Percentiles rank a stretch among this genome's conserved stretches.
phyloP scores from a whole-genome alignment of 2,888 invertebrate genomes.

The Lomographa bimaculata region DNA sequence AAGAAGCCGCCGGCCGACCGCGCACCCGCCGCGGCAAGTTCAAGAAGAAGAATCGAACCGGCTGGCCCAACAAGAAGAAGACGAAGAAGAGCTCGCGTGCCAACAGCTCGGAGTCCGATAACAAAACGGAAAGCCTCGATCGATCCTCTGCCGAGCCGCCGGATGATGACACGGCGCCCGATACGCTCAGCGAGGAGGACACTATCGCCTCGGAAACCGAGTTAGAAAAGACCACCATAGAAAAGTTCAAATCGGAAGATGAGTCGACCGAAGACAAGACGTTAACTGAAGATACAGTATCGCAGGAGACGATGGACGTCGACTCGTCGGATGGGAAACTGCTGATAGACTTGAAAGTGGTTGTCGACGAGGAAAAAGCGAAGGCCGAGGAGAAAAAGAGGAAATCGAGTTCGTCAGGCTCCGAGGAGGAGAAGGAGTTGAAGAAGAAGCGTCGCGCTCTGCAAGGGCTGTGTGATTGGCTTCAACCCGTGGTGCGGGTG shows the following conservation, averaged over 20 bases:
- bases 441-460: slow-evolving; percentile 58
- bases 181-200: slow-evolving; percentile 62
- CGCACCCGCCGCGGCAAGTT: slow-evolving; percentile 76
- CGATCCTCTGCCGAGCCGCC: slow-evolving; percentile 60
- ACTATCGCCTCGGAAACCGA: slow-evolving; percentile 51
- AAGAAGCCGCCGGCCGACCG: slow-evolving; percentile 48
- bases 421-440: slow-evolving; percentile 53
- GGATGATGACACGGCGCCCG: slow-evolving; percentile 61
- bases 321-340: slow-evolving; percentile 39
- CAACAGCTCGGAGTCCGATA: slow-evolving; percentile 52
- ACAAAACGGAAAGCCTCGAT: slow-evolving; percentile 56
- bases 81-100: slow-evolving; percentile 60
- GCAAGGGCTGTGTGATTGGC: slow-evolving; percentile 63
- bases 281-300: slow-evolving; percentile 29
- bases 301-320: slow-evolving; percentile 35
- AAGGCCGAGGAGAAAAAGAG: slow-evolving; percentile 33
- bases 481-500: slow-evolving; percentile 87
- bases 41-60: slow-evolving; percentile 90
- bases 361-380: slow-evolving; percentile 46
- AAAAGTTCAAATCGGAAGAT: slow-evolving; percentile 38
- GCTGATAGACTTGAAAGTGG: slow-evolving; percentile 49
- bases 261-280: slow-evolving; percentile 35
- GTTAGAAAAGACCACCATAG: slow-evolving; percentile 40
- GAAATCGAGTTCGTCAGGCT: too few species aligned
- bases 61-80: slow-evolving; percentile 88